These are phyloP conservation scores for Oncorhynchus gorbuscha DNA, from an alignment of 2,113 vertebrate genomes.

Conservation along the genomic window DNA sequence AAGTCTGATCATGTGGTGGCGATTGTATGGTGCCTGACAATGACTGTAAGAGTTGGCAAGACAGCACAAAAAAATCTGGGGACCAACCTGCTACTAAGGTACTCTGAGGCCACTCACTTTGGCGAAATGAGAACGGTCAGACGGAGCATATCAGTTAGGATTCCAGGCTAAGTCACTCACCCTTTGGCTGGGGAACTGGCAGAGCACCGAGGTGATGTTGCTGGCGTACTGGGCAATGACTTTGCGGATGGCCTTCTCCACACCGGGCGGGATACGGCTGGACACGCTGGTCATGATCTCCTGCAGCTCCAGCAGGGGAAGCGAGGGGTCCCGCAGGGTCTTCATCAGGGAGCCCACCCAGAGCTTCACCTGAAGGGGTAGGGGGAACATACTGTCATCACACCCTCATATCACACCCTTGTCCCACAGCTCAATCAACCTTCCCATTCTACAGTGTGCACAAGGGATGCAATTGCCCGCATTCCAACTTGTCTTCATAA, in stretches of 20 bases:
- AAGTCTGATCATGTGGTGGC: too few relatives aligned
- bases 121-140: too few relatives aligned
- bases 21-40: too few relatives aligned
- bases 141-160: too few relatives aligned
- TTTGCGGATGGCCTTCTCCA: constrained; percentile 90
- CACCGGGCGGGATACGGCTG: constrained; percentile 79
- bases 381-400: not conserved
- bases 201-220: constrained; percentile 97
- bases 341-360: constrained; percentile 91
- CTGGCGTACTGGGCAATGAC: constrained; percentile 97
- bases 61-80: too few relatives aligned
- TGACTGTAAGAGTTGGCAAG: too few relatives aligned
- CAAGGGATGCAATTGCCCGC: too few relatives aligned
- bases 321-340: constrained; percentile 86
- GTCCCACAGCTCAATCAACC: not conserved
- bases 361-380: constrained; percentile 79
- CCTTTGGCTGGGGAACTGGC: constrained; percentile 97
- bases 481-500: too few relatives aligned
- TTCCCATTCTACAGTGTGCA: not conserved
- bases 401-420: too few relatives aligned
- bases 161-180: constrained; percentile 61
- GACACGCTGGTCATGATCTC: constrained; percentile 97
- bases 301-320: constrained; percentile 94
- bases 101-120: too few relatives aligned
- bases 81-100: too few relatives aligned